Evolutionary conservation across 1,140 invertebrate species (phyloP).

Genomic region (Bombus turneri): DNA sequence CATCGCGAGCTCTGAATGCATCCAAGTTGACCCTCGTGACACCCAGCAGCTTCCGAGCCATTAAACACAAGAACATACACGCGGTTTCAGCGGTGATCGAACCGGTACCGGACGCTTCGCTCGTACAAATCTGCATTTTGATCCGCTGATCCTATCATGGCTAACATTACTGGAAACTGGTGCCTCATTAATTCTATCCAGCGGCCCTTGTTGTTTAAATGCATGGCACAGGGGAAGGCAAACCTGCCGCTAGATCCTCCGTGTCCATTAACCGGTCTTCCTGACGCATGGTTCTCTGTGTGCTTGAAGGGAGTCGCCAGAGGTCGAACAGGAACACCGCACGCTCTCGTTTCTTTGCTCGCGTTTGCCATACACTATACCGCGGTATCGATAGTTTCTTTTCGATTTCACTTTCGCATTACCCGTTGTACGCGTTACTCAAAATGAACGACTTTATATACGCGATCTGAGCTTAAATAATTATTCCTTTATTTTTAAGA

Average conservation of each 20-base stretch:
- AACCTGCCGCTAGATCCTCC: constrained; percentile 30
- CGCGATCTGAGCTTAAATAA: too few relatives aligned
- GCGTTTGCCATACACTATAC: not conserved
- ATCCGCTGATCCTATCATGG: constrained; percentile 61
- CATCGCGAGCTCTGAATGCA: constrained; percentile 10
- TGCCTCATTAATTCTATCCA: constrained; percentile 62
- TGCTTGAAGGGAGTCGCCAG: constrained; percentile 40
- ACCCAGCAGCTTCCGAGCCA: constrained; percentile 19
- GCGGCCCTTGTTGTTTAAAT: constrained; percentile 56
- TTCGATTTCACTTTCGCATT: not conserved
- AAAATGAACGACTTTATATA: too few relatives aligned
- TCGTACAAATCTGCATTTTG: constrained; percentile 61
- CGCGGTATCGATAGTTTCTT: not conserved
- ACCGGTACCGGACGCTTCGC: constrained; percentile 30
- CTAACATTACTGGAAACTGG: constrained; percentile 57
- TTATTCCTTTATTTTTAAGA: too few relatives aligned
- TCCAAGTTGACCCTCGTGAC: constrained; percentile 18
- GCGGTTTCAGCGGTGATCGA: constrained; percentile 17
- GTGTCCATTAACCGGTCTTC: constrained; percentile 57
- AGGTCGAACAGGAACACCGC: constrained; percentile 25
- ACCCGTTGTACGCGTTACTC: too few relatives aligned
- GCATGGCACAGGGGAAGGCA: constrained; percentile 30
- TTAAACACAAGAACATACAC: constrained; percentile 27
- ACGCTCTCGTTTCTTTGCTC: not conserved
- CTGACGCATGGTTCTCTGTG: constrained; percentile 53